Percentiles rank a stretch among this genome's conserved stretches.
Conservation (phyloP, 2,888 invertebrate genomes). For the Brachycybe producta region DNA sequence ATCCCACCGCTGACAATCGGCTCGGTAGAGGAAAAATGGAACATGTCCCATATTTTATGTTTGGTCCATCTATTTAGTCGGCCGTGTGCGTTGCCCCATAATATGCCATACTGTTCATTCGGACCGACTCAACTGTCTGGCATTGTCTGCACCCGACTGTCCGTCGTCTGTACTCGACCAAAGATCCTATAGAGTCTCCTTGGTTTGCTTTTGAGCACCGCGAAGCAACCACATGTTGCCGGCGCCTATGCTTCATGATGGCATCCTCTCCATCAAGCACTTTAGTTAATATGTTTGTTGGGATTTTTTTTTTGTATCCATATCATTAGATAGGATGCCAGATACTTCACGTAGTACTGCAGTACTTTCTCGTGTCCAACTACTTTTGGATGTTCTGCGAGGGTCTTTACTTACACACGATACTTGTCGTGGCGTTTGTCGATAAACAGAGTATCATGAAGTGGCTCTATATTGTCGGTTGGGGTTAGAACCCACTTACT, state of each 20-base stretch:
- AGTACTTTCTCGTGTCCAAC: constrained; percentile 79
- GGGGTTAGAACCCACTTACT: constrained; percentile 39
- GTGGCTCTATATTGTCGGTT: constrained; percentile 70
- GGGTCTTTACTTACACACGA: constrained; percentile 83
- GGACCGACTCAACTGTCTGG: too few species aligned
- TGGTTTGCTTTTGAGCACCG: too few species aligned
- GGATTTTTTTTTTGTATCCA: not conserved
- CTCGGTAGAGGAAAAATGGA: too few species aligned
- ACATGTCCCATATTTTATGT: too few species aligned
- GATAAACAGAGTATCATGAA: constrained; percentile 71
- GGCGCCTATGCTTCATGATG: not conserved
- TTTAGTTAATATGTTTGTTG: not conserved
- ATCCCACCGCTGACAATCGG: too few species aligned
- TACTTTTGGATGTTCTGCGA: constrained; percentile 97
- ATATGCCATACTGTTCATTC: too few species aligned
- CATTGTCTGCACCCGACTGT: too few species aligned
- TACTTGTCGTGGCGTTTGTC: constrained; percentile 80
- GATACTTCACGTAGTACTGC: constrained; percentile 62
- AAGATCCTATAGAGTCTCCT: too few species aligned
- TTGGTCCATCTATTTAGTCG: too few species aligned
- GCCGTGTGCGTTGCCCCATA: too few species aligned
- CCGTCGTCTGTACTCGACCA: too few species aligned
- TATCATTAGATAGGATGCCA: constrained; percentile 58
- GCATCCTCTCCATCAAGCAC: not conserved
- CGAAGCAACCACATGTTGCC: not conserved